Conservation (phyloP, 2,113 vertebrate genomes). For the Myotis davidii region DNA sequence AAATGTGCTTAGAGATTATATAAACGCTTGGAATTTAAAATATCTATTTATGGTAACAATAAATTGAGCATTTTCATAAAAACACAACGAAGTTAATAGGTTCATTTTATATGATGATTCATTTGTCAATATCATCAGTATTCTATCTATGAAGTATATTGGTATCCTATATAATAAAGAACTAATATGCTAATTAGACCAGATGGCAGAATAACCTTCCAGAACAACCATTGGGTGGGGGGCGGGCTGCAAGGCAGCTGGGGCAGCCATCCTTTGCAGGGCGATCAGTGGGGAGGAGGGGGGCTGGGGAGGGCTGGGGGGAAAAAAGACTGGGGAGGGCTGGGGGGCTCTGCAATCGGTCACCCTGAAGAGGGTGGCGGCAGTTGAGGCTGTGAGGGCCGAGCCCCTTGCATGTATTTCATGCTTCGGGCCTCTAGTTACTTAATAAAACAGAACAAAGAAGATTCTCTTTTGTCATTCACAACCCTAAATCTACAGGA, state of each 20-base stretch:
- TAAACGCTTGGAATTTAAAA: slow-evolving; percentile 53
- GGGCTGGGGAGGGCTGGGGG: no score
- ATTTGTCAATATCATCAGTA: background rate
- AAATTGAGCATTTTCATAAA: slow-evolving; percentile 47
- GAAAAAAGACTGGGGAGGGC: no score
- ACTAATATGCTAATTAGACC: no score
- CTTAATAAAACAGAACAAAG: slow-evolving; percentile 13
- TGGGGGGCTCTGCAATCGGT: no score
- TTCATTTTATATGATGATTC: background rate
- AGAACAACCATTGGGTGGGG: no score
- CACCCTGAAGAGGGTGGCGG: no score
- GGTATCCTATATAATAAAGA: background rate
- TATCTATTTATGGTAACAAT: slow-evolving; percentile 44
- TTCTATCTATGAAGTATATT: background rate
- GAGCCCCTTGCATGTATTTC: no score
- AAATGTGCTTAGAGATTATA: slow-evolving; percentile 77
- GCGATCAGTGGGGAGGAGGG: no score
- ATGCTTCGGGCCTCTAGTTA: background rate
- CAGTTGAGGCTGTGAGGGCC: no score
- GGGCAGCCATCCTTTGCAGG: no score
- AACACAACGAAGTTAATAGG: slow-evolving; percentile 43
- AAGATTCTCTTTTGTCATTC: background rate
- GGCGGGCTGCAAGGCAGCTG: no score
- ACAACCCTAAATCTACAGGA: background rate
- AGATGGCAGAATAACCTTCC: no score